Evolutionary conservation across 2,797 vertebrate species (phyloP).

Genomic region (Ibycter americanus): DNA sequence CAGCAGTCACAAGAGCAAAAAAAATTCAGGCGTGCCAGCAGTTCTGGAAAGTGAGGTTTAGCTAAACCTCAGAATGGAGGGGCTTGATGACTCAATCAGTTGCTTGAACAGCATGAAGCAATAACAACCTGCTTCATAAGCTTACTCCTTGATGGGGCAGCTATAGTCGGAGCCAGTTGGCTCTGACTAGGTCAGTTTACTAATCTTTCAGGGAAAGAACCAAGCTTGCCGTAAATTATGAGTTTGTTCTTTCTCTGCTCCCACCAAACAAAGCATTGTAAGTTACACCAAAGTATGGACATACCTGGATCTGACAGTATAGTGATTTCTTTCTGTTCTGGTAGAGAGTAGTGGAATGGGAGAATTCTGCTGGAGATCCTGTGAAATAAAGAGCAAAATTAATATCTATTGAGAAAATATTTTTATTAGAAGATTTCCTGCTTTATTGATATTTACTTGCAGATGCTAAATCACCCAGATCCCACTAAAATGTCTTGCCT

Average conservation of each 20-base stretch:
- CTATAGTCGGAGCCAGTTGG: not conserved
- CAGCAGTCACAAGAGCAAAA: not conserved
- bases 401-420: not conserved
- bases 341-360: not conserved
- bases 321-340: not conserved
- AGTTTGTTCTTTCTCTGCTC: not conserved
- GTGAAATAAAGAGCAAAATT: not conserved
- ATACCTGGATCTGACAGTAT: not conserved
- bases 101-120: not conserved
- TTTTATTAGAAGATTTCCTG: not conserved
- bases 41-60: not conserved
- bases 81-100: not conserved
- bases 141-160: not conserved
- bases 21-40: not conserved
- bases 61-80: not conserved
- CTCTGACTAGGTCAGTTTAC: not conserved
- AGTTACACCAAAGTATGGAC: not conserved
- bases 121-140: not conserved
- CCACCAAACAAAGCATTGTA: not conserved
- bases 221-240: not conserved
- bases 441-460: not conserved
- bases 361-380: not conserved
- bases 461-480: not conserved
- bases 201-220: not conserved
- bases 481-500: not conserved